Base-by-base conservation (phyloP, 2,113 vertebrate genomes). In the Myxocyprinus asiaticus region DNA sequence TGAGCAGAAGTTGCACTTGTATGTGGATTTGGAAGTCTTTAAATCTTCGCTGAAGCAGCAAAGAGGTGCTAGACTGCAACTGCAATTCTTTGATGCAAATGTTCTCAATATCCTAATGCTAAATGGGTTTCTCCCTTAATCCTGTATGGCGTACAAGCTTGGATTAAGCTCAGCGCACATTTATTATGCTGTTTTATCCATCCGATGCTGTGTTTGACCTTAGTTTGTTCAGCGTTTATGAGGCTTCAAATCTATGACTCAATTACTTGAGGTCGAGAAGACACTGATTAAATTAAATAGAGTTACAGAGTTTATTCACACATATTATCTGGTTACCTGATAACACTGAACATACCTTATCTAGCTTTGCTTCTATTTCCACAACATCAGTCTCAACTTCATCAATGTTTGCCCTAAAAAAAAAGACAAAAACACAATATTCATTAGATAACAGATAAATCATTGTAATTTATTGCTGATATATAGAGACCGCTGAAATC, bases 321-420 rank as follows among this genome's bases (percentile, higher is more conserved):
- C n/a, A 14, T 9, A 48, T 6, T 48, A 48, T 48, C 6, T 11
- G 9, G 8, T 53, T 53, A 10, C 50, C 9, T 53, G 50, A 53
- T 53, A 53, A 17, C 6, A 48, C 12, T 68, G 59, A 22, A 64
- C 87, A 85, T 93, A 97, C 97, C 96, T 99, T 99, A 89, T 99
- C 97, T 4, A 99, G 96, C 90, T 98, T 99, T 44, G 95, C 91
- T 87, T 98, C 97, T 65, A 99, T 92, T 88, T 99, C 97, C 5
- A 96, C 90, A 88, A 98, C 97, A 88, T 99, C 97, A 61, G 95
- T 96, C 94, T 99, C 97, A 77, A 98, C 97, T 88, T 98, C 97
- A 86, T 99, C 96, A 78, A 99, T 93, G 85, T 96, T 94, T 67
- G 97, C 97, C 93, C 97, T 99, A 91, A 42, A 77, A 77, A 84